Conservation (phyloP, 2,113 vertebrate genomes). For the Erinaceus europaeus region DNA sequence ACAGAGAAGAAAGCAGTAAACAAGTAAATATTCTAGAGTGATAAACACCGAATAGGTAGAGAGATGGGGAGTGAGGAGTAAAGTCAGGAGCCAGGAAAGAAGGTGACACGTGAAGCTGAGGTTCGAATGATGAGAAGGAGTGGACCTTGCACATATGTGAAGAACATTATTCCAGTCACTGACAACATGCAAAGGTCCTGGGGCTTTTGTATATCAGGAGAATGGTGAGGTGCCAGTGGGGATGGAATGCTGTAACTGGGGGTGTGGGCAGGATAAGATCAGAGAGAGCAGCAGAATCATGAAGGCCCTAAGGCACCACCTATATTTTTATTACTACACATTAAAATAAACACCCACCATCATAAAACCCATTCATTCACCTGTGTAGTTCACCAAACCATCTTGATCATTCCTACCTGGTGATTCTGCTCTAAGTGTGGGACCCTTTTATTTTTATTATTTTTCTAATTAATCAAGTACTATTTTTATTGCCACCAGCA, state of each 20-base stretch:
- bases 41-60: background rate
- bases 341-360: background rate
- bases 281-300: background rate
- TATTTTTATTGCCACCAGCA: too few relatives aligned
- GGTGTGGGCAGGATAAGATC: background rate
- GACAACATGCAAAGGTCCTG: background rate
- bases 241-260: background rate
- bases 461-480: too few relatives aligned
- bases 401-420: background rate
- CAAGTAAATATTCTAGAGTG: too few relatives aligned
- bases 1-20: background rate
- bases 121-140: background rate
- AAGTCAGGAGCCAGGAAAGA: background rate
- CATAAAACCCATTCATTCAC: slow-evolving; percentile 9
- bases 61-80: too few relatives aligned
- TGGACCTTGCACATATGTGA: background rate
- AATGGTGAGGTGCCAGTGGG: background rate
- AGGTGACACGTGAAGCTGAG: background rate
- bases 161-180: background rate
- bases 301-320: background rate
- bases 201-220: background rate
- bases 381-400: background rate
- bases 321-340: background rate
- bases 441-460: background rate
- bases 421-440: background rate